These are phyloP conservation scores for Nephrocerus scutellatus DNA, from an alignment of 2,888 invertebrate species.

Conservation along the genomic window DNA sequence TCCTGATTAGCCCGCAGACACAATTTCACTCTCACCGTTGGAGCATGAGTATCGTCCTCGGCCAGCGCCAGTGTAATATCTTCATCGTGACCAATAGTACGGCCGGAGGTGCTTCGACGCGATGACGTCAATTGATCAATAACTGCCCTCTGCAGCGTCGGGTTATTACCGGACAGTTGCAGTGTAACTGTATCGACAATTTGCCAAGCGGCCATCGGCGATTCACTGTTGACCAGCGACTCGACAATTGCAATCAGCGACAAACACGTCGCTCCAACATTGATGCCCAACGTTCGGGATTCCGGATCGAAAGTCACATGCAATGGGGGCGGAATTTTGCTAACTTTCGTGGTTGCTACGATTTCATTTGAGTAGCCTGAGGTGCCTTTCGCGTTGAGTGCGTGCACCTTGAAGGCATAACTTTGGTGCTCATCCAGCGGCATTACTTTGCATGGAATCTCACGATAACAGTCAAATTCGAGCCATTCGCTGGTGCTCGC, in stretches of 20 bases:
- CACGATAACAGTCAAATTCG: slow-evolving; percentile 77
- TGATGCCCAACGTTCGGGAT: slow-evolving; percentile 66
- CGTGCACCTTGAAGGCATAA: slow-evolving; percentile 82
- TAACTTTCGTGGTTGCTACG: slow-evolving; percentile 72
- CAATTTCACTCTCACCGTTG: slow-evolving; percentile 69
- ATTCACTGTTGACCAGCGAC: slow-evolving; percentile 56
- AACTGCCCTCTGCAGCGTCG: slow-evolving; percentile 64
- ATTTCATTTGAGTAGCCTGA: slow-evolving; percentile 83
- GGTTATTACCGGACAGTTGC: slow-evolving; percentile 61
- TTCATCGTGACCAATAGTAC: slow-evolving; percentile 52
- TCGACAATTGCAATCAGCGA: slow-evolving; percentile 71
- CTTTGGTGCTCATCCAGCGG: slow-evolving; percentile 78
- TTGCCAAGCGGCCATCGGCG: slow-evolving; percentile 58
- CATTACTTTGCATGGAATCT: slow-evolving; percentile 82
- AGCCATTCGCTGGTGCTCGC: slow-evolving; percentile 62
- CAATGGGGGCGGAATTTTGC: slow-evolving; percentile 72
- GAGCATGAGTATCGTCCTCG: slow-evolving; percentile 48
- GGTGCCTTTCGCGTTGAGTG: slow-evolving; percentile 78
- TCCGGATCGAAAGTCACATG: slow-evolving; percentile 77
- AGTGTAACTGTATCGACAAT: slow-evolving; percentile 66
- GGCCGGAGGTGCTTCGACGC: slow-evolving; percentile 43
- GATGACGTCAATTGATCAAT: slow-evolving; percentile 55
- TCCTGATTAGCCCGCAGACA: slow-evolving; percentile 75
- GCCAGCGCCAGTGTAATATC: slow-evolving; percentile 58
- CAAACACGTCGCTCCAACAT: slow-evolving; percentile 70